Evolutionary conservation across 2,113 vertebrate genomes (phyloP), one percentile per base, ranked within the genome.

Genomic region (Podarcis cretensis): DNA sequence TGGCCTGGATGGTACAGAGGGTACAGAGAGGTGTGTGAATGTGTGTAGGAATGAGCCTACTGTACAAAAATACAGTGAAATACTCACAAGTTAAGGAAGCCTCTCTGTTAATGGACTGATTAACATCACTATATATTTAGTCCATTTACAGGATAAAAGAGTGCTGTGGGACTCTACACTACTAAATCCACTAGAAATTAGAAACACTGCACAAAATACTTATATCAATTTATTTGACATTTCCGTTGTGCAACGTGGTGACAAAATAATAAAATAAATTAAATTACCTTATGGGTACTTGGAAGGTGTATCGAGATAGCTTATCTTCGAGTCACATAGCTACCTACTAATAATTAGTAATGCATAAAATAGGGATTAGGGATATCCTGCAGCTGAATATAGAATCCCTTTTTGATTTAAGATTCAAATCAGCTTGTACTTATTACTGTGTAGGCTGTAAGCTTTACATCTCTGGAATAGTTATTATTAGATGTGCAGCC

Each of bases 271-370:
- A 78, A 54, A 65, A 54, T 54, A 54, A 79, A 37, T 89, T 30
- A 85, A 78, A 89, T 78, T 78, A 84, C n/a, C 30, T 40, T 85
- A 85, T 30, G 76, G 32, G 48, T 80, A 68, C 83, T 77, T 76
- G 80, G 59, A 76, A 88, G 21, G 57, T 83, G 66, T 83, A 83
- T 27, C 76, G 37, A 76, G 80, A 76, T 76, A 89, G 32, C 66
- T 73, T 89, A 89, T 80, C 82, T 84, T 30, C 85, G 48, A 89
- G 75, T 40, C 76, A 80, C 83, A 78, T 84, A 89, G 87, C 87
- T 84, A 84, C 82, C 66, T 78, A 84, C 40, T 89, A 85, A 88
- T 88, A 78, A 85, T 89, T 89, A 89, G 83, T 80, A 73, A 85
- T 85, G 83, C 66, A 65, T 84, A 80, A 85, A 78, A 71, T 79